Conservation (phyloP, 2,113 vertebrate species). For the Tupaia tana region DNA sequence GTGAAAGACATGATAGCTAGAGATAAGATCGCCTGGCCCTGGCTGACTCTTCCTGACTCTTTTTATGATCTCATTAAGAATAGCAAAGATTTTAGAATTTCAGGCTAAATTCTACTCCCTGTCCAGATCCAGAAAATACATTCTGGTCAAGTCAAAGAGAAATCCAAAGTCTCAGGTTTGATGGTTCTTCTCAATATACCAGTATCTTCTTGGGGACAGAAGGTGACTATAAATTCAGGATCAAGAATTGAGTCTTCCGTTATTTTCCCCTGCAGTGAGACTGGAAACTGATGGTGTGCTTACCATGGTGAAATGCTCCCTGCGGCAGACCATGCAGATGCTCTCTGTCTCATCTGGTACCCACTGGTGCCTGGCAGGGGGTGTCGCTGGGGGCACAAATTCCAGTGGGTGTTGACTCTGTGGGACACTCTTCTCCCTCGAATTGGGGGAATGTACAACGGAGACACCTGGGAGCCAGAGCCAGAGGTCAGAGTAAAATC, state of each 20-base stretch:
- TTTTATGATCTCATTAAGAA: conserved; percentile 14
- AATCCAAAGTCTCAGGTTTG: not conserved
- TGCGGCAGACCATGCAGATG: conserved; percentile 95
- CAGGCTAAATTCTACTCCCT: not conserved
- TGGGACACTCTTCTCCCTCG: conserved; percentile 85
- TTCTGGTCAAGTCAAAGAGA: not conserved
- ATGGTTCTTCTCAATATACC: not conserved
- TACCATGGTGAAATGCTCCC: conserved; percentile 97
- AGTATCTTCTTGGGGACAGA: not conserved
- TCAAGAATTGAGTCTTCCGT: not conserved
- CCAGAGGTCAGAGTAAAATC: conserved; percentile 38
- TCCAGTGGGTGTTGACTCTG: conserved; percentile 84
- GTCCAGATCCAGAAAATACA: conserved; percentile 2
- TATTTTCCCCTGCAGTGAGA: not conserved
- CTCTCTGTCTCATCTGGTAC: conserved; percentile 93
- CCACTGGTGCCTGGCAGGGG: conserved; percentile 94
- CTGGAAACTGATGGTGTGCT: conserved; percentile 61
- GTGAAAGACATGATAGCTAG: not conserved
- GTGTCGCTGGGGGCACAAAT: conserved; percentile 94
- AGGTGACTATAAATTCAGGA: not conserved
- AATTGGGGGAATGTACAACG: conserved; percentile 70
- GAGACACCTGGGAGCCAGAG: conserved; percentile 65
- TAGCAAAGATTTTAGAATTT: not conserved
- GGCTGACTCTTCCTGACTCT: not conserved
- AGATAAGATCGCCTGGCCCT: not conserved